These are phyloP conservation scores for Ectropis crepuscularia DNA, from an alignment of 2,888 invertebrate genomes.

Conservation along the genomic window DNA sequence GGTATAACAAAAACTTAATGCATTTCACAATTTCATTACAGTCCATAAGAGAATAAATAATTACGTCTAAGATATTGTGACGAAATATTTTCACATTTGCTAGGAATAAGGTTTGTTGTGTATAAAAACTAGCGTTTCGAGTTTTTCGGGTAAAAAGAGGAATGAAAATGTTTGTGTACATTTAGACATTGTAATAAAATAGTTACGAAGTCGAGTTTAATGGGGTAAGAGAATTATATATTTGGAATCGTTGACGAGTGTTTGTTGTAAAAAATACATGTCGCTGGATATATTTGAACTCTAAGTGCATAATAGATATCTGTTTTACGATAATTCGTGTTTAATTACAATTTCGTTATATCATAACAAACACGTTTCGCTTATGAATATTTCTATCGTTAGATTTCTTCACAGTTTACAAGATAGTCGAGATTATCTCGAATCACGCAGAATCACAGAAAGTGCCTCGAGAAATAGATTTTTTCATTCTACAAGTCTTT, in stretches of 20 bases:
- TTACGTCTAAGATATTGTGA: constrained; percentile 77
- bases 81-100: constrained; percentile 81
- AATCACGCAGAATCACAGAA: constrained; percentile 57
- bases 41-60: constrained; percentile 79
- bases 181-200: constrained; percentile 76
- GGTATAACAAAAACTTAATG: constrained; percentile 81
- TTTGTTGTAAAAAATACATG: constrained; percentile 78
- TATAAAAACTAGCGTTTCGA: constrained; percentile 76
- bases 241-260: constrained; percentile 81
- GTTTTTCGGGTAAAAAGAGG: constrained; percentile 77
- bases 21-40: constrained; percentile 84
- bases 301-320: constrained; percentile 66
- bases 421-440: constrained; percentile 48
- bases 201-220: constrained; percentile 77
- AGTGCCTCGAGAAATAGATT: constrained; percentile 57
- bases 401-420: constrained; percentile 46
- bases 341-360: constrained; percentile 63
- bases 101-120: constrained; percentile 82
- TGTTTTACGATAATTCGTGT: constrained; percentile 68
- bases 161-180: constrained; percentile 76
- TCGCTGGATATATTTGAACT: constrained; percentile 76
- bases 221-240: constrained; percentile 80
- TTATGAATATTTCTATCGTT: constrained; percentile 54
- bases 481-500: constrained; percentile 35
- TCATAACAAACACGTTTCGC: constrained; percentile 73